Percentiles rank a stretch among this genome's conserved stretches.
These are phyloP conservation scores for Salvator merianae DNA, from an alignment of 2,113 vertebrate species.

Conservation along the genomic window DNA sequence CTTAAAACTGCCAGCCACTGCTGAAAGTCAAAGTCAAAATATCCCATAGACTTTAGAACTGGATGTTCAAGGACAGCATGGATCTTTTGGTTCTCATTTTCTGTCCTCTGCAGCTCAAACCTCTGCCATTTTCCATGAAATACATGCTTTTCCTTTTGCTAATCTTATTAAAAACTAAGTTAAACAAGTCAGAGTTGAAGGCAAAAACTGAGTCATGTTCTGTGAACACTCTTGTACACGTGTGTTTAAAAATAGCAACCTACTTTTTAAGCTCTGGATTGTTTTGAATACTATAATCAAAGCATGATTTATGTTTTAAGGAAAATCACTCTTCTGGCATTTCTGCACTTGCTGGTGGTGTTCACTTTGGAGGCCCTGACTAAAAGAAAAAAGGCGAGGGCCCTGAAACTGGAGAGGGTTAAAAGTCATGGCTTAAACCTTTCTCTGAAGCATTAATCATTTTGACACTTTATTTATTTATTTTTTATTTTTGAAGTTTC, in stretches of 20 bases:
- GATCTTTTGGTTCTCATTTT: constrained; percentile 12
- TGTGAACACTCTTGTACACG: neutral
- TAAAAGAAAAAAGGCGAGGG: too few relatives aligned
- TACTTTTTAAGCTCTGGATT: neutral
- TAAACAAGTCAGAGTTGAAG: constrained; percentile 11
- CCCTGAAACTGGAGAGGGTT: too few relatives aligned
- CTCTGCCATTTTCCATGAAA: neutral
- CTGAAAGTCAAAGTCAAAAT: neutral
- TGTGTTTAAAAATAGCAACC: constrained; percentile 3
- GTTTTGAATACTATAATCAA: constrained; percentile 16
- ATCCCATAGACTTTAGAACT: neutral
- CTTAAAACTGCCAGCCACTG: too few relatives aligned
- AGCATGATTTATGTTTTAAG: neutral
- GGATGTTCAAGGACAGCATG: neutral
- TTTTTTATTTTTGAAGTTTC: too few relatives aligned
- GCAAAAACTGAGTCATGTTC: constrained; percentile 19
- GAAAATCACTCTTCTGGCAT: neutral
- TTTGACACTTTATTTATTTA: too few relatives aligned
- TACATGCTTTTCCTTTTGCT: neutral
- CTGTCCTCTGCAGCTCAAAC: neutral
- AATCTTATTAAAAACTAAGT: constrained; percentile 9
- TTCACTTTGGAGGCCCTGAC: too few relatives aligned
- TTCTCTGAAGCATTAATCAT: too few relatives aligned
- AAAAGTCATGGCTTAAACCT: too few relatives aligned
- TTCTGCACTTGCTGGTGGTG: too few relatives aligned